Evolutionary conservation across 2,888 invertebrate species (phyloP).

Genomic region (Blera fallax): DNA sequence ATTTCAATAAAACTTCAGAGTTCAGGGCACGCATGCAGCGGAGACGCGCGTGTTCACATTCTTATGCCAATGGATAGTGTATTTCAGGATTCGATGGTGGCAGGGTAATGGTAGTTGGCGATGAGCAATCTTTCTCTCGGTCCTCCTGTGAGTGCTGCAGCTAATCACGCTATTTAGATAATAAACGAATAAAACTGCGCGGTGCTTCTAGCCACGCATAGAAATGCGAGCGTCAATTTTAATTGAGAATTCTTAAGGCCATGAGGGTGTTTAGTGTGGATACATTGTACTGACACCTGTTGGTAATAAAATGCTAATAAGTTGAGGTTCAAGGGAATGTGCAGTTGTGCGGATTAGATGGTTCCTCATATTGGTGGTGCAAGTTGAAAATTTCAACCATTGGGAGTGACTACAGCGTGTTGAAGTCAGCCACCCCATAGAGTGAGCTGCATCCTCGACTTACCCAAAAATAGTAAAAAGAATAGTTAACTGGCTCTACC

Average conservation of each 20-base stretch:
- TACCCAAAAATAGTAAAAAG: no score
- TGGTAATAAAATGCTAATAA: conserved; percentile 32
- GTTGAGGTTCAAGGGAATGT: neutral
- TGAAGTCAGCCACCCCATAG: no score
- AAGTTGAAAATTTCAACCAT: no score
- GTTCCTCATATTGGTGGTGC: neutral
- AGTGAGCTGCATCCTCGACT: no score
- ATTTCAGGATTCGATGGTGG: conserved; percentile 27
- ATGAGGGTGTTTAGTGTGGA: conserved; percentile 18
- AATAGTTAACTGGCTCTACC: no score
- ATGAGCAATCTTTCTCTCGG: conserved; percentile 9
- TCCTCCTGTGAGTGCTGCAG: conserved; percentile 58
- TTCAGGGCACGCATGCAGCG: neutral
- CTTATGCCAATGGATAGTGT: neutral
- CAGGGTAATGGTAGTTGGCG: neutral
- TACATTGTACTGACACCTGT: conserved; percentile 64
- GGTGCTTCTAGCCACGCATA: conserved; percentile 51
- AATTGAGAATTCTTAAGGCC: conserved; percentile 30
- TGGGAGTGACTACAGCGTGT: no score
- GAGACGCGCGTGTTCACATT: conserved; percentile 31
- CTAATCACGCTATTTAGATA: conserved; percentile 71
- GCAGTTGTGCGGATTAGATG: neutral
- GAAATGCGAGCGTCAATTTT: conserved; percentile 58
- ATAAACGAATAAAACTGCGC: conserved; percentile 67
- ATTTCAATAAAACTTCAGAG: conserved; percentile 61